Evolutionary conservation across 2,888 invertebrate species (phyloP).

Genomic region (Hybos culiciformis): DNA sequence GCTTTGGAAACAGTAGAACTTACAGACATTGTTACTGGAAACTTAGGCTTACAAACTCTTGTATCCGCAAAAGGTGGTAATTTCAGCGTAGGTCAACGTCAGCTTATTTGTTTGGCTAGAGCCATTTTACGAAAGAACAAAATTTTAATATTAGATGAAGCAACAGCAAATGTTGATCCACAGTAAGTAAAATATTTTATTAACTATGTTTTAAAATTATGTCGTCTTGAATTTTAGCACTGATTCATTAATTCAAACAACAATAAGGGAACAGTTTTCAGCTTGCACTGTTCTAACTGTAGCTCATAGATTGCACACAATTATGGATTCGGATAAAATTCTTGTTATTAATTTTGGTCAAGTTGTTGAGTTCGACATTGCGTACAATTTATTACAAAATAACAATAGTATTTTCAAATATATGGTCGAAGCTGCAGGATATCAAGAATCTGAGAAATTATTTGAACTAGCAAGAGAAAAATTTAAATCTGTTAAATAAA

Average conservation of each 20-base stretch:
- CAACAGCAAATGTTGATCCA: slow-evolving; percentile 50
- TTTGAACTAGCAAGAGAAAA: slow-evolving; percentile 13
- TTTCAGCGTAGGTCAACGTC: slow-evolving; percentile 49
- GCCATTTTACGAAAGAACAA: slow-evolving; percentile 65
- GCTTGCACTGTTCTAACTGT: slow-evolving; percentile 73
- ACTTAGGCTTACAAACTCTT: slow-evolving; percentile 39
- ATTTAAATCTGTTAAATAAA: slow-evolving; percentile 10
- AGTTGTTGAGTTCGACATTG: slow-evolving; percentile 52
- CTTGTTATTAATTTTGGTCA: slow-evolving; percentile 66
- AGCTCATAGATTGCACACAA: slow-evolving; percentile 76
- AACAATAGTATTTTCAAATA: slow-evolving; percentile 43
- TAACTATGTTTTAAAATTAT: too few relatives aligned
- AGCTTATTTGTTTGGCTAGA: slow-evolving; percentile 67
- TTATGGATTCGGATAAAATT: slow-evolving; percentile 75
- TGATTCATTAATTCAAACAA: slow-evolving; percentile 63
- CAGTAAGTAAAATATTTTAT: slow-evolving; percentile 20
- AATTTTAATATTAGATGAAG: slow-evolving; percentile 58
- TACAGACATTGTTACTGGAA: slow-evolving; percentile 37
- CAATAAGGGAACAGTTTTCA: slow-evolving; percentile 57
- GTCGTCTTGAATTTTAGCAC: too few relatives aligned
- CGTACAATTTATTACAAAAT: slow-evolving; percentile 43
- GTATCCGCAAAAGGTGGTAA: slow-evolving; percentile 45
- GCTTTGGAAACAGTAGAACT: slow-evolving; percentile 58
- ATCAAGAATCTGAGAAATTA: slow-evolving; percentile 15
- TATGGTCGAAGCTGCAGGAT: slow-evolving; percentile 51